Evolutionary conservation across 2,113 vertebrate species (phyloP).

Genomic region (Pollimyrus isidori): DNA sequence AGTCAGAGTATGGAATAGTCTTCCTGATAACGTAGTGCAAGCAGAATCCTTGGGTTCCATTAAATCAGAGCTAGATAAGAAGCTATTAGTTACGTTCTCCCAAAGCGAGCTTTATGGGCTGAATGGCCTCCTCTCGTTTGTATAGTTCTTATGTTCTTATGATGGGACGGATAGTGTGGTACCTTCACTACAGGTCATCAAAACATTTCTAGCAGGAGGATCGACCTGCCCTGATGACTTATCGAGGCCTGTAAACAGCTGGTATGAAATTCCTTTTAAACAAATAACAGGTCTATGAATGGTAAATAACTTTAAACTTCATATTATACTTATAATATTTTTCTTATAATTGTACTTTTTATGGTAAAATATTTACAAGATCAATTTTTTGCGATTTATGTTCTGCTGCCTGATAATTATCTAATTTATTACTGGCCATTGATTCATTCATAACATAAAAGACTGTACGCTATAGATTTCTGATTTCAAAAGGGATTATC

Average conservation of each 20-base stretch:
- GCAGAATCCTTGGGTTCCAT: too few relatives aligned
- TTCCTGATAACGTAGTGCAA: too few relatives aligned
- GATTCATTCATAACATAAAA: background rate
- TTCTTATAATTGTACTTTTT: background rate
- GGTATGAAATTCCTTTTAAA: background rate
- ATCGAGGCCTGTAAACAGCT: background rate
- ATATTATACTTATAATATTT: too few relatives aligned
- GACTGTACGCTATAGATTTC: background rate
- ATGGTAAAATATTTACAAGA: background rate
- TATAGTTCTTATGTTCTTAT: too few relatives aligned
- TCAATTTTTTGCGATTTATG: background rate
- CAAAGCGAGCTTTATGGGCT: too few relatives aligned
- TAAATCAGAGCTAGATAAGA: too few relatives aligned
- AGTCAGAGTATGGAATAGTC: too few relatives aligned
- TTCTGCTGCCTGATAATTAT: background rate
- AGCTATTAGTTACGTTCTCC: too few relatives aligned
- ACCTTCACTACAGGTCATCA: background rate
- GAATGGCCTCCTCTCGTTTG: too few relatives aligned
- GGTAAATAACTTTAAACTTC: too few relatives aligned
- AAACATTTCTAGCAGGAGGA: background rate
- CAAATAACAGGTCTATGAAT: background rate
- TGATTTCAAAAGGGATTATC: background rate
- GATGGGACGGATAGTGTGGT: background rate
- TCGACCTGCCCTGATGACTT: background rate
- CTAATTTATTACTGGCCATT: background rate